These are phyloP conservation scores for Acanthopleura granulata DNA, from an alignment of 2,888 invertebrate genomes.

Conservation along the genomic window DNA sequence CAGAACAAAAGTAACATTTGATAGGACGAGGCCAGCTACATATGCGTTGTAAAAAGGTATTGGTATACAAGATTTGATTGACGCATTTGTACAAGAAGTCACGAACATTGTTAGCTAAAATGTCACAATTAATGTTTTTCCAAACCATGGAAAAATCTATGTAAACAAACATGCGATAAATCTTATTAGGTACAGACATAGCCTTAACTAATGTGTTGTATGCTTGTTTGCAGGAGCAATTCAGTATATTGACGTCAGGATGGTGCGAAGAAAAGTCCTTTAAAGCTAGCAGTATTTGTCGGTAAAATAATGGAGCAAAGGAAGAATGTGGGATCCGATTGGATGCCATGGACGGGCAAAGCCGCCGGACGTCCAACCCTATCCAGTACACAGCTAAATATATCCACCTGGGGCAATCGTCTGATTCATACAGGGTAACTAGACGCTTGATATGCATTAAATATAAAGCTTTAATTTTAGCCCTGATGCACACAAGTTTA, in stretches of 20 bases:
- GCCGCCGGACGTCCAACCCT: background rate
- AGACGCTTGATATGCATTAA: background rate
- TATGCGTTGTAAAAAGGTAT: background rate
- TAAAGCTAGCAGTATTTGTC: background rate
- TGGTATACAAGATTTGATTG: background rate
- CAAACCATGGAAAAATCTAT: conserved; percentile 5
- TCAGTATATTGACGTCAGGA: background rate
- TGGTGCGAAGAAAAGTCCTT: background rate
- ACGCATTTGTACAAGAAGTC: background rate
- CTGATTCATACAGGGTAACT: background rate
- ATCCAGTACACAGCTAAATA: conserved; percentile 15
- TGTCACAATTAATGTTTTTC: background rate
- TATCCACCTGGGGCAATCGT: background rate
- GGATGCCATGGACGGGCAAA: background rate
- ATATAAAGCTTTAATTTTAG: conserved; percentile 2
- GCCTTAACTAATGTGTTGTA: background rate
- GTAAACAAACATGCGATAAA: background rate
- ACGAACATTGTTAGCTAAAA: background rate
- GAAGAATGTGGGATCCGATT: conserved; percentile 14
- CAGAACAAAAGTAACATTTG: background rate
- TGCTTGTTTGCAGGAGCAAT: background rate
- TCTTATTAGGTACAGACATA: background rate
- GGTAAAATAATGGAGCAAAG: background rate
- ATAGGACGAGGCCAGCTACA: background rate
- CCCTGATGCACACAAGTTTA: background rate